Percentiles rank a stretch among this genome's conserved stretches.
Conservation (phyloP, 2,888 invertebrate species). For the Lasioglossum zephyrum region DNA sequence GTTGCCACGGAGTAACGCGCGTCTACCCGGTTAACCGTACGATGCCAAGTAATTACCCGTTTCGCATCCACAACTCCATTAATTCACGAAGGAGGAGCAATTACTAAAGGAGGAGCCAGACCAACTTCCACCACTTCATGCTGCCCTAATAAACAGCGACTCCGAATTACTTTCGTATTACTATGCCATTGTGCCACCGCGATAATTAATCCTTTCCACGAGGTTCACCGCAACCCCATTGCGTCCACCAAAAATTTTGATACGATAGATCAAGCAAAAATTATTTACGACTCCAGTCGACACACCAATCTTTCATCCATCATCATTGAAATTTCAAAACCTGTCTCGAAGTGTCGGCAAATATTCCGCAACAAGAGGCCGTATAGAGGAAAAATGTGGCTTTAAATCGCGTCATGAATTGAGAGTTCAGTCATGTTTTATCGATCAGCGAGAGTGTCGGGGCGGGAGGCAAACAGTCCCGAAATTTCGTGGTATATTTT, state of each 20-base stretch:
- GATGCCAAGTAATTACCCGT: constrained; percentile 58
- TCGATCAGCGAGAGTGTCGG: background rate
- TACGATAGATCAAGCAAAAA: no score
- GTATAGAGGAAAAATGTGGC: background rate
- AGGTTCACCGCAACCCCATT: background rate
- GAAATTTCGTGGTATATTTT: background rate
- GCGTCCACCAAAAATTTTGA: background rate
- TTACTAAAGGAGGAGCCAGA: constrained; percentile 46
- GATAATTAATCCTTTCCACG: constrained; percentile 46
- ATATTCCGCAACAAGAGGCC: background rate
- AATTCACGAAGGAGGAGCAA: constrained; percentile 64
- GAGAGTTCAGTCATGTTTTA: background rate
- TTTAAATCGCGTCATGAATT: background rate
- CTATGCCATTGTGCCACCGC: constrained; percentile 41
- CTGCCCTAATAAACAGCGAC: constrained; percentile 51
- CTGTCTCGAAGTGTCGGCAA: background rate
- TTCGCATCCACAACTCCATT: constrained; percentile 58
- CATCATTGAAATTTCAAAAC: background rate
- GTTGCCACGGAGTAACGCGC: constrained; percentile 34
- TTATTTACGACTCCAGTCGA: background rate
- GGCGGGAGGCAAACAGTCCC: background rate
- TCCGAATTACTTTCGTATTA: constrained; percentile 55
- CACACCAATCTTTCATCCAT: background rate
- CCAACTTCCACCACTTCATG: constrained; percentile 55
- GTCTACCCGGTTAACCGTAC: constrained; percentile 44